Conservation (phyloP, 2,888 invertebrate genomes). For the Phanerotoma sp. region DNA sequence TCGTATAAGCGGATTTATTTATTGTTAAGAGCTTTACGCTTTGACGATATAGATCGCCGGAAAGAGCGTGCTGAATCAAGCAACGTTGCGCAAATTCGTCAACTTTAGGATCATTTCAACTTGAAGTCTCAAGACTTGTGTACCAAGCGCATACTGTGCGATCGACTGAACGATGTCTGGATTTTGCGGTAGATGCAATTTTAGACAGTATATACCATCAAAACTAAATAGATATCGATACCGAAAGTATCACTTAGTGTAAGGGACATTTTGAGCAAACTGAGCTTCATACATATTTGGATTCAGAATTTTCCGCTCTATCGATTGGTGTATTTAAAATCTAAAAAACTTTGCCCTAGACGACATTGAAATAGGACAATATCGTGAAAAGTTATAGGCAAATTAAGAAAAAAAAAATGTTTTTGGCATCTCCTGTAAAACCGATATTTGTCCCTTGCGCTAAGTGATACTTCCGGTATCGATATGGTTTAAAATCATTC, state of each 20-base stretch:
- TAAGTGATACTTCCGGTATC: no score
- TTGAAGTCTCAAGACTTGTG: constrained; percentile 8
- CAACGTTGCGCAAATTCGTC: constrained; percentile 21
- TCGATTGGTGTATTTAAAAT: no score
- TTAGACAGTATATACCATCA: constrained; percentile 23
- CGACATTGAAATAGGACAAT: no score
- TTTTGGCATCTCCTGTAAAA: no score
- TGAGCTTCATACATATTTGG: no score
- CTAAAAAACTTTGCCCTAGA: no score
- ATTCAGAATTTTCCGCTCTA: no score
- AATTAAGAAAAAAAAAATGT: no score
- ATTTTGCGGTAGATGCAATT: constrained; percentile 26
- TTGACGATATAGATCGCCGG: background rate
- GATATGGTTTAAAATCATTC: constrained; percentile 27
- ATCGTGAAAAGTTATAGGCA: no score
- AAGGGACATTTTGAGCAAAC: no score
- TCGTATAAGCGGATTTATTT: background rate
- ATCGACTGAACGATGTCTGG: constrained; percentile 27
- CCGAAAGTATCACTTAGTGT: no score
- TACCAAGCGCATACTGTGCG: constrained; percentile 10
- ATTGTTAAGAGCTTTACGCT: background rate
- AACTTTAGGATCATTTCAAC: constrained; percentile 14
- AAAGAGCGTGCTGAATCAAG: constrained; percentile 1
- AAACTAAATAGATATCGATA: constrained; percentile 25
- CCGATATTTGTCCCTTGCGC: no score